Conservation (phyloP, 2,797 vertebrate species). For the Argya squamiceps region DNA sequence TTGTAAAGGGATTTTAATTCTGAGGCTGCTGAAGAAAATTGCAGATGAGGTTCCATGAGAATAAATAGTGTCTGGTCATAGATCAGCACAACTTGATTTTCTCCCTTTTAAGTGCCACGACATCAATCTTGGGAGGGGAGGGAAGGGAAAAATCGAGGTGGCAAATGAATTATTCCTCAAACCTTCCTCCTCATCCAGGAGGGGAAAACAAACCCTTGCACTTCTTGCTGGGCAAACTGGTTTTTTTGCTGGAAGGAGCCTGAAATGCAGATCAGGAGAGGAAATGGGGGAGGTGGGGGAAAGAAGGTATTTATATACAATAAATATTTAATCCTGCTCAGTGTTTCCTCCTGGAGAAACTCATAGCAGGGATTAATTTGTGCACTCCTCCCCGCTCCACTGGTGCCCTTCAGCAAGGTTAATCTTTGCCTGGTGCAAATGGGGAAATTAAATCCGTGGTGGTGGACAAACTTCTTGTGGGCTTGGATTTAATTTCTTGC, state of each 20-base stretch:
- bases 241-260: neutral
- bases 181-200: neutral
- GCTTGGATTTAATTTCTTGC: neutral
- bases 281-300: neutral
- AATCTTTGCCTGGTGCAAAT: conserved; percentile 31
- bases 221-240: neutral
- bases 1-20: conserved; percentile 12
- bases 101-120: neutral
- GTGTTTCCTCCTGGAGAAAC: neutral
- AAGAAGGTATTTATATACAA: neutral
- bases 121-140: neutral
- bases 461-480: neutral
- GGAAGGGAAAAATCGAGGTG: neutral
- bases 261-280: neutral
- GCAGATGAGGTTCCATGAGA: neutral
- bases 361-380: neutral
- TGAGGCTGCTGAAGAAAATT: conserved; percentile 16
- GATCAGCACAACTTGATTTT: conserved; percentile 30
- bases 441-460: conserved; percentile 36
- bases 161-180: neutral
- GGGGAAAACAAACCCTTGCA: neutral
- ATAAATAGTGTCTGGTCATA: conserved; percentile 1
- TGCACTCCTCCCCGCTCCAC: neutral
- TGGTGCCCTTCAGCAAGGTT: conserved; percentile 60
- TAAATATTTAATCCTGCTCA: conserved; percentile 21